A percentile compares a stretch with the other conserved stretches of the same genome.
These are phyloP conservation scores for Zapus hudsonius DNA, from an alignment of 2,113 vertebrate species.

Conservation along the genomic window DNA sequence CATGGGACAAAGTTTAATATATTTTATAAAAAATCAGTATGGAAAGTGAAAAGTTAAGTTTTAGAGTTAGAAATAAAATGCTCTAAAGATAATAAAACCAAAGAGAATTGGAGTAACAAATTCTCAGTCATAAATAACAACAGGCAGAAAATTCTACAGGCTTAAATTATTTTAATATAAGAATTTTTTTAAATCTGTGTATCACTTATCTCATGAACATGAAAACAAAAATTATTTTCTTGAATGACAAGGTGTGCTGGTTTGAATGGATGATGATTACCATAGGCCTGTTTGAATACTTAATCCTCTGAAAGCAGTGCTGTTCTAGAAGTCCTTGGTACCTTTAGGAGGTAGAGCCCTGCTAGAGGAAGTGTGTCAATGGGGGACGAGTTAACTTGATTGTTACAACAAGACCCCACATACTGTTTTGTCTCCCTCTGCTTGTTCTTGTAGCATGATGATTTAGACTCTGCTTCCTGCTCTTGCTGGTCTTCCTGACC, in stretches of 20 bases:
- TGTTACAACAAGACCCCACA: no score
- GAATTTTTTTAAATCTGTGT: neutral
- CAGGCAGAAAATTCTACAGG: neutral
- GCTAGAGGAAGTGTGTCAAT: no score
- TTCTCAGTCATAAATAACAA: neutral
- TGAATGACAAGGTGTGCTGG: neutral
- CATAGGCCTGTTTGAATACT: no score
- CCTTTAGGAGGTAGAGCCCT: no score
- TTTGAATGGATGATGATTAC: no score
- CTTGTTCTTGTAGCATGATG: no score
- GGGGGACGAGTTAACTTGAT: no score
- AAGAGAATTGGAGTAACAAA: neutral
- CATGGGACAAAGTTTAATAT: neutral
- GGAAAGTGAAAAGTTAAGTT: neutral
- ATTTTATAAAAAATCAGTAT: neutral
- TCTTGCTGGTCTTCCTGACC: no score
- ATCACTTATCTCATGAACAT: neutral
- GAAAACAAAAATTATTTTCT: neutral
- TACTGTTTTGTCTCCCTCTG: no score
- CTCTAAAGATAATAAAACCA: neutral
- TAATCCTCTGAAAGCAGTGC: no score
- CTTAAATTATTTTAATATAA: neutral
- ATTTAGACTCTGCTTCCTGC: no score
- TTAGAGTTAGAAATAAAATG: neutral
- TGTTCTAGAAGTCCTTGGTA: no score